Evolutionary conservation across 2,113 vertebrate species (phyloP).

Genomic region (Martes martes): DNA sequence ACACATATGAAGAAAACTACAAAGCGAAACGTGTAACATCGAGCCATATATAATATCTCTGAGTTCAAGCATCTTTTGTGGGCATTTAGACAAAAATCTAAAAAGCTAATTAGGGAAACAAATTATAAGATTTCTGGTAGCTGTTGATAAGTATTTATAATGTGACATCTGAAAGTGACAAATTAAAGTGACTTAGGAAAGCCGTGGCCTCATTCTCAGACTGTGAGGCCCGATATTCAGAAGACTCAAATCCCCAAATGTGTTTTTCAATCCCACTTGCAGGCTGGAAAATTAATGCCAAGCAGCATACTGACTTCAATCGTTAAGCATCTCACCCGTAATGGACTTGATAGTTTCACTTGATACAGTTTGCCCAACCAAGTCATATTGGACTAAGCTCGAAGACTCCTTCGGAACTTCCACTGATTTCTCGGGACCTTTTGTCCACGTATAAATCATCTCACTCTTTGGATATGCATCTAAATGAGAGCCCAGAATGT

Average conservation of each 20-base stretch:
- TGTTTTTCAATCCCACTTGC: neutral
- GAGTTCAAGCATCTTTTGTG: neutral
- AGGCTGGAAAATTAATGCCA: neutral
- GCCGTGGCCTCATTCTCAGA: neutral
- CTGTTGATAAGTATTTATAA: constrained; percentile 1
- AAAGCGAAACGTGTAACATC: neutral
- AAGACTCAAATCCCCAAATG: neutral
- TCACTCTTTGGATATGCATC: constrained; percentile 99
- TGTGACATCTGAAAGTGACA: neutral
- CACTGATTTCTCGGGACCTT: constrained; percentile 96
- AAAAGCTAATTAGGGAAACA: neutral
- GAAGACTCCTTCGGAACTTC: constrained; percentile 98
- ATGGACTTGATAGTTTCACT: constrained; percentile 97
- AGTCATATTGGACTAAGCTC: constrained; percentile 98
- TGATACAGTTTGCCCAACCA: constrained; percentile 96
- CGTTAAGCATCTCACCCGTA: constrained; percentile 87
- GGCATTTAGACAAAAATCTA: neutral
- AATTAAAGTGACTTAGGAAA: neutral
- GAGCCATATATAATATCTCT: neutral
- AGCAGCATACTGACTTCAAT: constrained; percentile 10
- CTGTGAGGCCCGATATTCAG: neutral
- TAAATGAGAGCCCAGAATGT: constrained; percentile 75
- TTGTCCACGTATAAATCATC: constrained; percentile 99
- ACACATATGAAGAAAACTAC: neutral
- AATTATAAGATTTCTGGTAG: neutral